Conservation (phyloP, 2,797 vertebrate genomes). For the Crocidura indochinensis region DNA sequence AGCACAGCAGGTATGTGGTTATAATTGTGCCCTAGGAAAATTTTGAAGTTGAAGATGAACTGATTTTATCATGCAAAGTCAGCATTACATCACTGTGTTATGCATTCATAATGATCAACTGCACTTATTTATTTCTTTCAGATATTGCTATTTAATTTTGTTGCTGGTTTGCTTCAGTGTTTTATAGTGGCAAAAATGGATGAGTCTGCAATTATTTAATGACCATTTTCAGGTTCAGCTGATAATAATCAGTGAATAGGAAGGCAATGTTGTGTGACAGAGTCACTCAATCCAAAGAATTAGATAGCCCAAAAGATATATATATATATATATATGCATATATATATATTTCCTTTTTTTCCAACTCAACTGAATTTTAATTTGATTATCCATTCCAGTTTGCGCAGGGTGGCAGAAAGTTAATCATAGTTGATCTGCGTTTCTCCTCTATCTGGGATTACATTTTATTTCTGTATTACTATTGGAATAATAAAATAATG, state of each 20-base stretch:
- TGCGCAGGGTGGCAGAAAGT: neutral
- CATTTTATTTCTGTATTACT: neutral
- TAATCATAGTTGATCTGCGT: neutral
- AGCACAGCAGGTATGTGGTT: neutral
- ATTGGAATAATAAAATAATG: neutral
- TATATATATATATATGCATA: too few species aligned
- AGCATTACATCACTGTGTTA: neutral
- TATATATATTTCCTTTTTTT: neutral
- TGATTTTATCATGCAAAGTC: neutral
- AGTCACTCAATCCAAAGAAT: conserved; percentile 9
- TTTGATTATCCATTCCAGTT: neutral
- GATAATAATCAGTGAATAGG: neutral
- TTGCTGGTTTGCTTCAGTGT: neutral
- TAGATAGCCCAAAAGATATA: neutral
- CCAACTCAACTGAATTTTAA: conserved; percentile 19
- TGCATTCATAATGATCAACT: neutral
- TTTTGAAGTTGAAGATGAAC: neutral
- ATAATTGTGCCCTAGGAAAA: neutral
- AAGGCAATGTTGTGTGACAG: neutral
- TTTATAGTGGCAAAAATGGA: neutral
- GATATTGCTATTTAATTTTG: too few species aligned
- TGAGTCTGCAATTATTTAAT: conserved; percentile 14
- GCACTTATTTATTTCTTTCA: neutral
- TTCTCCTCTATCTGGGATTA: neutral
- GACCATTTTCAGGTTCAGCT: neutral